Evolutionary conservation across 2,113 vertebrate species (phyloP), one percentile per base, ranked within the genome.

Genomic region (Campylorhamphus procurvoides): DNA sequence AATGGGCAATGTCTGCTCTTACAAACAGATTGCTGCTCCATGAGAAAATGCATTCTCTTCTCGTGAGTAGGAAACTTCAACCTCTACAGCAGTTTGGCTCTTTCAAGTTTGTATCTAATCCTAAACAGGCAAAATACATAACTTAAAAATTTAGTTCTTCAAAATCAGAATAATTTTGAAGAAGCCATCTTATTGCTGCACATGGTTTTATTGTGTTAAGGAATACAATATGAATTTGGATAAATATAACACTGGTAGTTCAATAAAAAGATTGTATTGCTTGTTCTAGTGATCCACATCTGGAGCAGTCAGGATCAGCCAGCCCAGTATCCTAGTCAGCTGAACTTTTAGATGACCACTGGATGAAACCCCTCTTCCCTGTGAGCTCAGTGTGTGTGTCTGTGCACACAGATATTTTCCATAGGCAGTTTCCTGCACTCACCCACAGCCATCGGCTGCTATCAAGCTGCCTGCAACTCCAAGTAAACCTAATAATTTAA

Each of bases 181-280:
- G 29, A 75, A 80, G 56, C 8, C 14, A n/a, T 17, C 35, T 78
- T 64, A 82, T 2, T 68, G 31, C 50, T 85, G 27, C 23, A 67
- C 0, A 0, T 20, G 12, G 13, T 11, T 87, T 88, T 60, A 40
- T 53, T 64, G 72, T 53, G 31, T 86, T 75, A 64, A 82, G 50
- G 85, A 89, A 53, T 22, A 64, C 0, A 0, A 50, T 2, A 37
- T 0, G 0, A 68, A 60, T 68, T 67, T 53, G 35, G 47, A 49
- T n/a, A 60, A 84, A n/a, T 27, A 56, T 0, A 72, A 64, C 33
- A 29, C 8, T 1, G 4, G 22, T 4, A 55, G 12, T 52, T 18
- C 47, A 53, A 13, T 31, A 37, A 50, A 37, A 63, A 75, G 42
- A 66, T 16, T 22, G 39, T 42, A 44, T 29, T 55, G 37, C 39